phyloP scores from a whole-genome alignment of 2,888 invertebrate species.

The Watsonalla binaria region DNA sequence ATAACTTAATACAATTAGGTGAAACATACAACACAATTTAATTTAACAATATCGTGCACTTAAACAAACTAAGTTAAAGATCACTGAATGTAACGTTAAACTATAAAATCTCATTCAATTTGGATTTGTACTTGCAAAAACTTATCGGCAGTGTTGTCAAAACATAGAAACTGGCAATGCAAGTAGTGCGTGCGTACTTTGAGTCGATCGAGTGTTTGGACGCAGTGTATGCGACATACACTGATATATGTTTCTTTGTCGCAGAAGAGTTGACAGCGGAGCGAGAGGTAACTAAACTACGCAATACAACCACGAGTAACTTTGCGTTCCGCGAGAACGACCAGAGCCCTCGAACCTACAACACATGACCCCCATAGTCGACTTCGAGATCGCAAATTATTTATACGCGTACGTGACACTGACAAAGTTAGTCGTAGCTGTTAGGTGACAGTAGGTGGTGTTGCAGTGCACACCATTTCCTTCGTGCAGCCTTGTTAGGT shows the following conservation, averaged over 20 bases:
- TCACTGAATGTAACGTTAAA: conserved; percentile 68
- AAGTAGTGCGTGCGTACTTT: conserved; percentile 73
- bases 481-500: conserved; percentile 61
- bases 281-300: conserved; percentile 33
- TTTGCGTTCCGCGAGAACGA: conserved; percentile 47
- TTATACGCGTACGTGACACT: conserved; percentile 33
- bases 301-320: conserved; percentile 49
- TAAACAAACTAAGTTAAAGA: conserved; percentile 73
- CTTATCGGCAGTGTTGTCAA: conserved; percentile 69
- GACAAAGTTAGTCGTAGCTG: conserved; percentile 69
- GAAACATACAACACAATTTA: conserved; percentile 75
- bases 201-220: conserved; percentile 37
- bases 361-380: conserved; percentile 6
- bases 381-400: conserved; percentile 19
- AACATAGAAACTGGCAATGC: conserved; percentile 78
- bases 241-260: conserved; percentile 67
- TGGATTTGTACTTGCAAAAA: conserved; percentile 77
- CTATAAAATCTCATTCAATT: conserved; percentile 76
- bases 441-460: conserved; percentile 51
- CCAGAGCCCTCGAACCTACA: conserved; percentile 22
- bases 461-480: conserved; percentile 38
- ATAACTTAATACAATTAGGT: conserved; percentile 73
- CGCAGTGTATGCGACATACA: conserved; percentile 33
- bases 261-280: conserved; percentile 70
- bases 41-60: conserved; percentile 76